phyloP scores from a whole-genome alignment of 2,888 invertebrate genomes.

The Leptinotarsa tumamoca region DNA sequence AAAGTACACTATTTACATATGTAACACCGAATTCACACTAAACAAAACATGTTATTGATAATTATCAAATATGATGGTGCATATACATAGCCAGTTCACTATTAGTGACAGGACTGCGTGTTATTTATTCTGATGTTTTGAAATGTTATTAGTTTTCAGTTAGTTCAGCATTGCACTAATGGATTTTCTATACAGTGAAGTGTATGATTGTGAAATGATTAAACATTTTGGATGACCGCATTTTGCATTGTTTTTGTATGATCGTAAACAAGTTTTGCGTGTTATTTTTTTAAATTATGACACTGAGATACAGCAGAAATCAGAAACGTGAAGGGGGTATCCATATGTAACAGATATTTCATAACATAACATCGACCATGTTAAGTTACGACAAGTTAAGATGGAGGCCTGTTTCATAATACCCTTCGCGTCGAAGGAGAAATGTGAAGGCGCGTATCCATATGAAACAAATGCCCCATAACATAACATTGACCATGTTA shows the following conservation, averaged over 20 bases:
- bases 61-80: slow-evolving; percentile 30
- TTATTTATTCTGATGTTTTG: slow-evolving; percentile 7
- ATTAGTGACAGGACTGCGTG: slow-evolving; percentile 6
- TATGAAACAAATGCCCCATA: too few relatives aligned
- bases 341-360: too few relatives aligned
- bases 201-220: neutral
- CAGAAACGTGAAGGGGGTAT: too few relatives aligned
- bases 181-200: neutral
- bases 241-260: neutral
- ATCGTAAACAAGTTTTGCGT: neutral
- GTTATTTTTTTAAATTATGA: neutral
- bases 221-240: neutral
- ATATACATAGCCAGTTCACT: neutral
- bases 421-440: too few relatives aligned
- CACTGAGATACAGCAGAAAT: too few relatives aligned
- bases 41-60: slow-evolving; percentile 36
- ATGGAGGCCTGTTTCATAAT: too few relatives aligned
- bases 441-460: too few relatives aligned
- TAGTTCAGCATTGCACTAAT: neutral
- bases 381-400: too few relatives aligned
- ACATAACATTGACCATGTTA: too few relatives aligned
- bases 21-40: slow-evolving; percentile 30
- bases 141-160: neutral
- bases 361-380: too few relatives aligned
- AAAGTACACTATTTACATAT: slow-evolving; percentile 37